phyloP scores from a whole-genome alignment of 2,888 invertebrate genomes.

The Julus scandinavius region DNA sequence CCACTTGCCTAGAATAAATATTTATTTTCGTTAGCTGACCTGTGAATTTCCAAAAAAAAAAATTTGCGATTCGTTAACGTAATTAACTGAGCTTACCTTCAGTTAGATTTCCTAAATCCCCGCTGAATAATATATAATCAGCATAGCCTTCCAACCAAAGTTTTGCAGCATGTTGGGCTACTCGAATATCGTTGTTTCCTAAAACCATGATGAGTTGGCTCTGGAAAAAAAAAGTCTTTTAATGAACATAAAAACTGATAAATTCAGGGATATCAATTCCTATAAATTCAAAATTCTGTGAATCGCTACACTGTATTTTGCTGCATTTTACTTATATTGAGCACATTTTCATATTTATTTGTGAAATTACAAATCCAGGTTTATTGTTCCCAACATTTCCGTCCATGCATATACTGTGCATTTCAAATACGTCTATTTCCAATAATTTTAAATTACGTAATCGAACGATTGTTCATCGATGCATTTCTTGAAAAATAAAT shows the following conservation, averaged over 20 bases:
- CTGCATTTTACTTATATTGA: too few species aligned
- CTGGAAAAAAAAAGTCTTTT: slow-evolving; percentile 59
- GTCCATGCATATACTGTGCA: too few species aligned
- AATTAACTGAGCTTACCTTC: slow-evolving; percentile 60
- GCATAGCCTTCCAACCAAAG: slow-evolving; percentile 62
- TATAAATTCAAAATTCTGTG: too few species aligned
- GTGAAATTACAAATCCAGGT: too few species aligned
- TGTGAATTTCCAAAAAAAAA: neutral
- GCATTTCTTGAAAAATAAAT: neutral
- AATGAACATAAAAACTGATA: neutral
- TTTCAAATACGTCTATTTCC: too few species aligned
- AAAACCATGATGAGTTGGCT: slow-evolving; percentile 63
- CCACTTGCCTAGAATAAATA: slow-evolving; percentile 60
- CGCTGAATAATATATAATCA: slow-evolving; percentile 62
- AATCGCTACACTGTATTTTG: too few species aligned
- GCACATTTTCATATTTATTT: too few species aligned
- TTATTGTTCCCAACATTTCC: too few species aligned
- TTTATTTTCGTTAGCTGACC: neutral
- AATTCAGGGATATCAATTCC: neutral
- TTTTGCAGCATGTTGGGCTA: slow-evolving; percentile 62
- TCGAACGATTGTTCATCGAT: too few species aligned
- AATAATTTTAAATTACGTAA: too few species aligned
- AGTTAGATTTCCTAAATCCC: slow-evolving; percentile 62
- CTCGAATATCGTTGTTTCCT: slow-evolving; percentile 63
- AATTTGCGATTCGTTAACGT: neutral